Base-by-base conservation (phyloP, 2,888 invertebrate species). In the Apomyelois bistriatella region DNA sequence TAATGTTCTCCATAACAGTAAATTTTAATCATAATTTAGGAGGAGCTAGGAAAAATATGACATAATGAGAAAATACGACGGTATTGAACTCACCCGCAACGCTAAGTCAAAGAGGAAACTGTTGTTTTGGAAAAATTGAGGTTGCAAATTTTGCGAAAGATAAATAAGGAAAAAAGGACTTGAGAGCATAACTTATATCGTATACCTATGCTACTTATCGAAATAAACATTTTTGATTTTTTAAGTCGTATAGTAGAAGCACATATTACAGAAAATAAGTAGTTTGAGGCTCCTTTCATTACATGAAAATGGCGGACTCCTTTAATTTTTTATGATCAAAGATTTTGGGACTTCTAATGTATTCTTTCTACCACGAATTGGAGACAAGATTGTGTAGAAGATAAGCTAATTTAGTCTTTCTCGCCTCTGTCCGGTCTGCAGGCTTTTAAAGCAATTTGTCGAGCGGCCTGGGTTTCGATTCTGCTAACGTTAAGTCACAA, bases 11-110 rank as follows among this genome's bases (percentile, higher is more conserved):
- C 30, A 67, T 74, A 70, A 69, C 69, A 70, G 70, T 84, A 78
- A 81, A 82, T 82, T 82, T 74, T 79, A 80, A 83, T 84, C 72
- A 79, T 71, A 75, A 74, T 78, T 78, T 76, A 59, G 68, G 62
- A 66, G 70, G 70, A 69, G 66, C 58, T 62, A 65, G 67, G 68
- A 72, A 52, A 81, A 80, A 79, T 77, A 75, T 65, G 65, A 58
- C 67, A 55, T 72, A 73, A 76, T 74, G 70, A 74, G 70, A 58
- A 68, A 65, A 65, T 73, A 73, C 70, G 51, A 61, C 52, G 47
- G 55, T 54, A 56, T 58, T 60, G 61, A 61, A 58, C 58, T 50
- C 56, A 59, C 54, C 57, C 59, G 56, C 55, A 61, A 59, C 51
- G 52, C 35, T 22, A 28, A 52, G 52, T 52, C 43, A 35, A 52